Conservation (phyloP, 2,113 vertebrate species). For the Rutilus rutilus region DNA sequence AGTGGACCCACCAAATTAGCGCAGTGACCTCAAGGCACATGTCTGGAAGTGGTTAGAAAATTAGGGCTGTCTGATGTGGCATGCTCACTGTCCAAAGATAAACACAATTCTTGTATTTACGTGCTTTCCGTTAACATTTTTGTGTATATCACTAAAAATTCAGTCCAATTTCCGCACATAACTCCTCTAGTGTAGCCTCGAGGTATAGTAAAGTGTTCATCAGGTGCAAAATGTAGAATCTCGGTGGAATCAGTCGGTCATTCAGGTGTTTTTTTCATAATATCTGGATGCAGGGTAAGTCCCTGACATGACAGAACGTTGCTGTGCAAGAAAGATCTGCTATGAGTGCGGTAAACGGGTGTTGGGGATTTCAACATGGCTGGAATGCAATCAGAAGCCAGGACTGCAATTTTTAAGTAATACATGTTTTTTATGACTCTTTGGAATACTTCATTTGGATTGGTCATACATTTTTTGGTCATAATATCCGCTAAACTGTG, state of each 20-base stretch:
- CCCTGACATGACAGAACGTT: neutral
- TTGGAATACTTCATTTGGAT: too few relatives aligned
- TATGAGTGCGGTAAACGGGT: neutral
- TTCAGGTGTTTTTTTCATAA: neutral
- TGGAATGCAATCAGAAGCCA: neutral
- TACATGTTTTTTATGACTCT: neutral
- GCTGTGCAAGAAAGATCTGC: neutral
- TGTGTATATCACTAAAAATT: too few relatives aligned
- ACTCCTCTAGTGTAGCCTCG: too few relatives aligned
- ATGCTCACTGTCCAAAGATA: too few relatives aligned
- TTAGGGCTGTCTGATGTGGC: too few relatives aligned
- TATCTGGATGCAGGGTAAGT: neutral
- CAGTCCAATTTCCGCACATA: too few relatives aligned
- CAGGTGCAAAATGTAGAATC: neutral
- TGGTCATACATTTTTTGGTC: neutral
- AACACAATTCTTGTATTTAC: too few relatives aligned
- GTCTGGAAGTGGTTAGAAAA: too few relatives aligned
- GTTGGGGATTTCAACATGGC: neutral
- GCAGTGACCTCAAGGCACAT: too few relatives aligned
- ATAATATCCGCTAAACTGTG: neutral
- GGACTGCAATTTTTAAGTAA: neutral
- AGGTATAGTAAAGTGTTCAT: neutral
- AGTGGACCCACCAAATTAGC: too few relatives aligned
- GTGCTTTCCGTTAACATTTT: too few relatives aligned
- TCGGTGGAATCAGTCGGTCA: neutral